These are phyloP conservation scores for Agrochola circellaris DNA, from an alignment of 2,888 invertebrate species.

Conservation along the genomic window DNA sequence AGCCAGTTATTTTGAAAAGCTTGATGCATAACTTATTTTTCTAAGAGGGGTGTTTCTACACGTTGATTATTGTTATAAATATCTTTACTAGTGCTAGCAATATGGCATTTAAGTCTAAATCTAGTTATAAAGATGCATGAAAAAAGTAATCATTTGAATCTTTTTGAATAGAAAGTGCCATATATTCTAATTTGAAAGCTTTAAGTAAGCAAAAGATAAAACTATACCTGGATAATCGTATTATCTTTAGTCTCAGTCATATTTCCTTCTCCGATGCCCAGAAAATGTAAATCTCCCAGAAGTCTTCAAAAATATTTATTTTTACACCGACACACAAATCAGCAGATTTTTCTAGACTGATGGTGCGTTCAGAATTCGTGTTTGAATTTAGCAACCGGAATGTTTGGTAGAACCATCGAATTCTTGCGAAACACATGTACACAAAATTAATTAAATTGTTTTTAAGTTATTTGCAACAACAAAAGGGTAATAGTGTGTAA, in stretches of 20 bases:
- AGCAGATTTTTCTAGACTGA: conserved; percentile 74
- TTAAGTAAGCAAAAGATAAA: background rate
- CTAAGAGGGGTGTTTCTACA: background rate
- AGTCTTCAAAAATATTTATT: conserved; percentile 62
- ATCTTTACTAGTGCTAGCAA: background rate
- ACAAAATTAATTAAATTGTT: accelerated
- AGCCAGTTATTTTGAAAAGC: conserved; percentile 29
- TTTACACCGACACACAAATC: conserved; percentile 53
- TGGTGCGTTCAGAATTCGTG: conserved; percentile 47
- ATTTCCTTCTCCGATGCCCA: conserved; percentile 14
- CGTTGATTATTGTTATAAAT: no score
- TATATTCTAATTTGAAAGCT: background rate
- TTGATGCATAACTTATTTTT: background rate
- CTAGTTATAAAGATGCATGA: background rate
- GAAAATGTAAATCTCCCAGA: conserved; percentile 9
- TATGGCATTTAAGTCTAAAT: background rate
- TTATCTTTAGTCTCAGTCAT: conserved; percentile 58
- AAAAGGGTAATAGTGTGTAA: background rate
- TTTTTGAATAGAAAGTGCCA: conserved; percentile 35
- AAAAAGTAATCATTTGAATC: background rate
- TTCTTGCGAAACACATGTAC: background rate
- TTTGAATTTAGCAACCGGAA: background rate
- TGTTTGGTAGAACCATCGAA: background rate
- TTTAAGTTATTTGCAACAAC: background rate
- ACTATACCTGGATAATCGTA: conserved; percentile 44